phyloP scores from a whole-genome alignment of 2,797 vertebrate genomes.

The Eospalax fontanierii region DNA sequence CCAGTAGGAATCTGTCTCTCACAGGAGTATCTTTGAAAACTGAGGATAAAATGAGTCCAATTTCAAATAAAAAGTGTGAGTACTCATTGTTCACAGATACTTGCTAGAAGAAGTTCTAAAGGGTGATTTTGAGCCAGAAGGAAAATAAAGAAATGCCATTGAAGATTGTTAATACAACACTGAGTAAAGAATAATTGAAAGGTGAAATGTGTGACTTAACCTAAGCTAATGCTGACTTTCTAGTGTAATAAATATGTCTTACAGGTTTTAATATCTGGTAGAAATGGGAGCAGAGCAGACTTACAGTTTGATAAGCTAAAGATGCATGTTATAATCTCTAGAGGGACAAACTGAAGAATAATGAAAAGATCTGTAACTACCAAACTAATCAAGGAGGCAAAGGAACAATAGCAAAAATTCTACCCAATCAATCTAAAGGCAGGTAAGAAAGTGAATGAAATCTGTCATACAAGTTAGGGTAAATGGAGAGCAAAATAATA shows the following conservation, averaged over 20 bases:
- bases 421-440: neutral
- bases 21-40: slow-evolving; percentile 14
- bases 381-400: slow-evolving; percentile 6
- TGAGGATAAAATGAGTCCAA: neutral
- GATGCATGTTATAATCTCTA: neutral
- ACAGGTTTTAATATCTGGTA: slow-evolving; percentile 23
- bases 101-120: neutral
- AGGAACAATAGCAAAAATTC: neutral
- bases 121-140: neutral
- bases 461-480: neutral
- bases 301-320: neutral
- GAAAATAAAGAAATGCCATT: neutral
- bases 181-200: slow-evolving; percentile 2
- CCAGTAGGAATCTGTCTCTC: neutral
- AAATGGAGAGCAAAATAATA: neutral
- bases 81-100: neutral
- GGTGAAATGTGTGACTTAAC: neutral
- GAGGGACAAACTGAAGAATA: neutral
- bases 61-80: neutral
- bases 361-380: neutral
- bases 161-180: neutral
- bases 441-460: neutral
- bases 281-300: neutral
- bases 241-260: neutral
- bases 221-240: slow-evolving; percentile 25